Evolutionary conservation across 1,140 invertebrate species (phyloP), one percentile per base, ranked within the genome.

Genomic region (Bombyx mandarina): DNA sequence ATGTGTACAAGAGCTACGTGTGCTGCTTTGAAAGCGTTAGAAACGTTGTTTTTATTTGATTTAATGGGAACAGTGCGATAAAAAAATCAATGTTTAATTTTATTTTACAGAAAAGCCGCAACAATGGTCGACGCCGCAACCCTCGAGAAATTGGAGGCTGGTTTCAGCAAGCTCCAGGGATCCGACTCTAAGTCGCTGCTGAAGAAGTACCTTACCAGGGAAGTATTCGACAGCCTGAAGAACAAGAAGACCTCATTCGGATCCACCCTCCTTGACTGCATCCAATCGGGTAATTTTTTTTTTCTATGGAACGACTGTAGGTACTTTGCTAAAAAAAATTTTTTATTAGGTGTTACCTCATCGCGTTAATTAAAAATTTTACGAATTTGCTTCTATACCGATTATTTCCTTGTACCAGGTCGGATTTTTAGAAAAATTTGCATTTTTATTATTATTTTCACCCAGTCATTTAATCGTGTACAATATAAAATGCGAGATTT

Each of bases 171-270:
- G 89, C 89, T 98, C 71, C 89, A 91, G 65, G 93, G 89, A 63
- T 96, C 96, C 57, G 94, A 97, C 86, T 97, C 96, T 85, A 97
- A 98, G 88, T 98, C 97, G 51, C 90, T 98, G 76, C 89, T 98
- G 89, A 98, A 98, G 91, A 99, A 98, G 86, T 94, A 96, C 88
- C 91, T 98, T 54, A 94, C 95, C 71, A 93, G 92, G 87, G 95
- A 97, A 75, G 88, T 98, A 18, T 97, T 98, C 80, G 96, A 98
- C 74, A 92, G 92, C 63, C 90, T 97, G 43, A 97, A 98, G 90
- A 94, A 91, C 75, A 94, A 94, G 90, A 97, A 96, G 84, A 98
- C 96, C n/a, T 92, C 92, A 60, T 96, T 97, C 76, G 95, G 94
- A 57, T 97, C 96, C 54, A 95, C 94, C 54, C 91, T 98, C 50